Conservation (phyloP, 2,797 vertebrate genomes). For the Pelodytes ibericus region DNA sequence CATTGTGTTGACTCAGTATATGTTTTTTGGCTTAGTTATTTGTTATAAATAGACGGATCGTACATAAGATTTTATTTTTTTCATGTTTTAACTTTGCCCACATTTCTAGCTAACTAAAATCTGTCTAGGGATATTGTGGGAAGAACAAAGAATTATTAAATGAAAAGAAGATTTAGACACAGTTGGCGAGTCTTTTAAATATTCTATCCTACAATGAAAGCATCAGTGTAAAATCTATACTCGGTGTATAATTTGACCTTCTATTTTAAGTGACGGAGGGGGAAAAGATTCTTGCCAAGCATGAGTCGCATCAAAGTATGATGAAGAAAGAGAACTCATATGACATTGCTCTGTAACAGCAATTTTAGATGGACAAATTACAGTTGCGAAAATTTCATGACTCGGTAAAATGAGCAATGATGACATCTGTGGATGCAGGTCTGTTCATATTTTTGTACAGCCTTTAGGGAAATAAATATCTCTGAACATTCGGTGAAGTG, state of each 20-base stretch:
- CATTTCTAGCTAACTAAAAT: too few species aligned
- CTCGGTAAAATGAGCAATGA: slow-evolving; percentile 99
- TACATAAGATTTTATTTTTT: too few species aligned
- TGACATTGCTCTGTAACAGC: slow-evolving; percentile 83
- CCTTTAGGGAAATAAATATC: slow-evolving; percentile 99
- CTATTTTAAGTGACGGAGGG: neutral
- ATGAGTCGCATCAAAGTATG: slow-evolving; percentile 59
- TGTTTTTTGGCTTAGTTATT: too few species aligned
- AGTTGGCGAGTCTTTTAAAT: too few species aligned
- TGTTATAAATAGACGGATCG: too few species aligned
- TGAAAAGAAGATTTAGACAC: too few species aligned
- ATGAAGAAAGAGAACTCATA: slow-evolving; percentile 69
- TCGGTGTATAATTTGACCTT: neutral
- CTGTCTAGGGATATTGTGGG: too few species aligned
- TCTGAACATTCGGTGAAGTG: slow-evolving; percentile 99
- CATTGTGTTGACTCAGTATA: too few species aligned
- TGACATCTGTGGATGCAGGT: slow-evolving; percentile 99
- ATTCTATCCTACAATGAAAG: neutral
- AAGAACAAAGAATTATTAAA: too few species aligned
- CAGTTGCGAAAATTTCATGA: slow-evolving; percentile 97
- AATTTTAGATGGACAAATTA: slow-evolving; percentile 86
- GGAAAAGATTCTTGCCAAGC: slow-evolving; percentile 60
- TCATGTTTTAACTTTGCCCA: too few species aligned
- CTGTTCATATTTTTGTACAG: slow-evolving; percentile 99
- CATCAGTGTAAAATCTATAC: neutral